Evolutionary conservation across 2,797 vertebrate species (phyloP).

Genomic region (Channallabes apus): DNA sequence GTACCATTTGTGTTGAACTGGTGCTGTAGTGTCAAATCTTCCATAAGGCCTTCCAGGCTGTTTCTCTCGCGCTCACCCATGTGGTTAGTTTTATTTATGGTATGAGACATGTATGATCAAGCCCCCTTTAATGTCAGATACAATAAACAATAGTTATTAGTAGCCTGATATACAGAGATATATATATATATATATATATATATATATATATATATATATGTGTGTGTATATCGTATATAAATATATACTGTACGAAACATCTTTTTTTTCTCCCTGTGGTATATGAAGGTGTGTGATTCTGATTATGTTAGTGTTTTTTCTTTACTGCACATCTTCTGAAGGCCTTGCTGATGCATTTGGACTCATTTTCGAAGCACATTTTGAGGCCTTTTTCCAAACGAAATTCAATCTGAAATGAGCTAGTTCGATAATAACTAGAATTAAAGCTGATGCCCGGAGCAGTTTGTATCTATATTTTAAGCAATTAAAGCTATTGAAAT

Average conservation of each 20-base stretch:
- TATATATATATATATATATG: background rate
- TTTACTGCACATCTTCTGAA: conserved; percentile 20
- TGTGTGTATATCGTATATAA: background rate
- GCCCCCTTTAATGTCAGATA: conserved; percentile 17
- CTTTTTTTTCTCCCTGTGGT: background rate
- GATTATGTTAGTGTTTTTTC: conserved; percentile 8
- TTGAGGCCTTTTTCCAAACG: conserved; percentile 42
- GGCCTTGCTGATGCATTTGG: conserved; percentile 32
- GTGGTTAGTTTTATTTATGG: conserved; percentile 36
- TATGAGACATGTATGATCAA: conserved; percentile 9
- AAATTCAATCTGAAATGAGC: conserved; percentile 27
- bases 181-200: conserved; percentile 1
- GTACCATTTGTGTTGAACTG: conserved; percentile 60
- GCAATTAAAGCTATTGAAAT: conserved; percentile 19
- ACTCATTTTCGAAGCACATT: conserved; percentile 53
- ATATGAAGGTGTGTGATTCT: conserved; percentile 16
- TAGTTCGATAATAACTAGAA: conserved; percentile 3
- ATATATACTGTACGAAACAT: background rate
- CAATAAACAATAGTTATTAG: conserved; percentile 17
- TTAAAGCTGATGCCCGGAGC: conserved; percentile 24
- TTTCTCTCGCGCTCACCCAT: conserved; percentile 49
- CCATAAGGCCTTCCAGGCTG: conserved; percentile 46
- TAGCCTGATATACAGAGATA: conserved; percentile 5
- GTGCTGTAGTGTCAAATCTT: conserved; percentile 60
- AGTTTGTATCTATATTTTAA: conserved; percentile 48